Evolutionary conservation across 2,888 invertebrate genomes (phyloP).

Genomic region (Hemithea aestivaria): DNA sequence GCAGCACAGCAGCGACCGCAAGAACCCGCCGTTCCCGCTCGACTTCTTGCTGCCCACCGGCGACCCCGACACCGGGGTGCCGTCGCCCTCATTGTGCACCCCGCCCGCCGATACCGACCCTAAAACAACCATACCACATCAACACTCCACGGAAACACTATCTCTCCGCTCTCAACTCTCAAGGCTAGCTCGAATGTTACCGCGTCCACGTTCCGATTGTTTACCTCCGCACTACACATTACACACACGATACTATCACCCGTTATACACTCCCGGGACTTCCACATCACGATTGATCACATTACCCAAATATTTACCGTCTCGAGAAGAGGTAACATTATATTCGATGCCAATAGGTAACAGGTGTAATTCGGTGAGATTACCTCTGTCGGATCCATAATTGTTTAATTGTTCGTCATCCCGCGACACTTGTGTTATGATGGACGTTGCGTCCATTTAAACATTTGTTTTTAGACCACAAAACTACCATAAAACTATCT

Average conservation of each 20-base stretch:
- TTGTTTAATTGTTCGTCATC: conserved; percentile 97
- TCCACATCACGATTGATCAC: conserved; percentile 44
- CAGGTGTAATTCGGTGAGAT: conserved; percentile 77
- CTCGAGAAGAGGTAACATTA: conserved; percentile 67
- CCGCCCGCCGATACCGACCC: conserved; percentile 75
- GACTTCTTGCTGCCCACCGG: conserved; percentile 69
- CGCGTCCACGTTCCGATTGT: conserved; percentile 69
- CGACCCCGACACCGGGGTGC: conserved; percentile 72
- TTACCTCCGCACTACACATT: conserved; percentile 52
- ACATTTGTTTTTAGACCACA: conserved; percentile 76
- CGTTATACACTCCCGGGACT: conserved; percentile 32
- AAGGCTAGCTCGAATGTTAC: conserved; percentile 70
- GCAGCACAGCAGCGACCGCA: conserved; percentile 93
- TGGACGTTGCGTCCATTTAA: conserved; percentile 98
- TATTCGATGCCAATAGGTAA: conserved; percentile 74
- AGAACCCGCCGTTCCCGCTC: conserved; percentile 82
- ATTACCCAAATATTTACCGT: conserved; percentile 58
- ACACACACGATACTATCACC: conserved; percentile 43
- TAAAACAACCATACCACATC: conserved; percentile 62
- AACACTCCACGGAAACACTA: conserved; percentile 34
- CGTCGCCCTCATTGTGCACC: conserved; percentile 76
- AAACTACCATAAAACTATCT: conserved; percentile 78
- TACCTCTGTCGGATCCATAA: conserved; percentile 96
- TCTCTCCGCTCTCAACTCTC: too few species aligned
- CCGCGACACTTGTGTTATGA: conserved; percentile 98